Evolutionary conservation across 2,113 vertebrate genomes (phyloP), one percentile per base, ranked within the genome.

Genomic region (Peromyscus polionotus): DNA sequence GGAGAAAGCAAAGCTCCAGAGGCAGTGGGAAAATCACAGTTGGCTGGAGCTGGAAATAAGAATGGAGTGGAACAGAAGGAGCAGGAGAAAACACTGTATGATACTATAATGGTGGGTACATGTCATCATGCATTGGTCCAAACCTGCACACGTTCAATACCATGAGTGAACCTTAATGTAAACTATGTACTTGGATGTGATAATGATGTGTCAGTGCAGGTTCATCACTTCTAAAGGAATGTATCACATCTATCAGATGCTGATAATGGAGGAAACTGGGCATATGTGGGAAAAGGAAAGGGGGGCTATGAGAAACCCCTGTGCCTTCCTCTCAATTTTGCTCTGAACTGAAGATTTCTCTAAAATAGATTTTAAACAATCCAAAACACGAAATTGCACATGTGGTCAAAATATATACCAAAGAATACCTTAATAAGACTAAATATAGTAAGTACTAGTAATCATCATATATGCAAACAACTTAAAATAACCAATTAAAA

Each of bases 401-500:
- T 79, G 39, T 54, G 19, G 5, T n/a, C 24, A 93, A 80, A 65
- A n/a, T 93, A 68, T 84, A 68, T 84, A 75, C 28, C n/a, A 48
- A 84, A 86, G 28, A 24, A 16, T 88, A n/a, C n/a, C 26, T 95
- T 95, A 86, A 51, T 57, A 90, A 87, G 19, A 73, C 7, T 45
- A 92, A 96, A 87, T 73, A 90, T 79, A 84, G 54, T 39, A 85
- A 65, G 54, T 95, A 76, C 14, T 45, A 14, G 90, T 86, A 70
- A 39, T 84, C 5, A 93, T n/a, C 28, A 84, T 45, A 88, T 59
- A 76, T 26, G 7, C 17, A 75, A 90, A 48, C 79, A 39, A 92
- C 68, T 95, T 90, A 94, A 95, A 65, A n/a, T 73, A 94, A n/a
- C 19, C 54, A 94, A 54, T 83, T 89, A 33, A 89, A 80, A 94